Evolutionary conservation across 2,888 invertebrate species (phyloP).

Genomic region (Drosophila prolongata): DNA sequence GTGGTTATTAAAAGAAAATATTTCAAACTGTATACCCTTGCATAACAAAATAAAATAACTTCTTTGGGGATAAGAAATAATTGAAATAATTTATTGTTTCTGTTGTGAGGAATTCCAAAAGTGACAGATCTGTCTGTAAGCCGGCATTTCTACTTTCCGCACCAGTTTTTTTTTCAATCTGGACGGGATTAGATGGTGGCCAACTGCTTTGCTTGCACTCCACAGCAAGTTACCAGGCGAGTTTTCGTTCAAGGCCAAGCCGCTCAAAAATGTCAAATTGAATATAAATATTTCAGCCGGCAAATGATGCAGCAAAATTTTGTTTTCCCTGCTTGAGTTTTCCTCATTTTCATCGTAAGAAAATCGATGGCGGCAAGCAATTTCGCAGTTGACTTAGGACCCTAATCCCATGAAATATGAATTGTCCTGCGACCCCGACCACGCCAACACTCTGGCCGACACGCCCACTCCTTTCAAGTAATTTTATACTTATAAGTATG

Average conservation of each 20-base stretch:
- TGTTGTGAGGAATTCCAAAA: neutral
- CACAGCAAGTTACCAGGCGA: constrained; percentile 37
- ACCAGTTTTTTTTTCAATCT: neutral
- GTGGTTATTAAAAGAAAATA: no score
- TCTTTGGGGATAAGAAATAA: neutral
- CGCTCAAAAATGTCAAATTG: constrained; percentile 63
- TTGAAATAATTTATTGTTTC: neutral
- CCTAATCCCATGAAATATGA: constrained; percentile 64
- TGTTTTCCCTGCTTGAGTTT: constrained; percentile 27
- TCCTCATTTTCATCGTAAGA: constrained; percentile 44
- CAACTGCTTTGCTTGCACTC: neutral
- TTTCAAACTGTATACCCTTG: no score
- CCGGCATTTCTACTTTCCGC: neutral
- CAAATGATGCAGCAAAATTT: constrained; percentile 66
- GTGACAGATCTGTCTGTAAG: neutral
- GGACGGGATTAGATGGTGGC: constrained; percentile 12
- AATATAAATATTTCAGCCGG: constrained; percentile 66
- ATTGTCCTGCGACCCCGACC: constrained; percentile 34
- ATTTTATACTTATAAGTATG: constrained; percentile 21
- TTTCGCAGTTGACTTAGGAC: constrained; percentile 74
- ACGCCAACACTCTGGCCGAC: constrained; percentile 1
- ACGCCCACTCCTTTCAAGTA: constrained; percentile 9
- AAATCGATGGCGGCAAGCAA: constrained; percentile 59
- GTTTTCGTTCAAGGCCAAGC: constrained; percentile 46
- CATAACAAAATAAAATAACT: no score